Conservation (phyloP, 2,113 vertebrate genomes). For the Catharus fuscescens region DNA sequence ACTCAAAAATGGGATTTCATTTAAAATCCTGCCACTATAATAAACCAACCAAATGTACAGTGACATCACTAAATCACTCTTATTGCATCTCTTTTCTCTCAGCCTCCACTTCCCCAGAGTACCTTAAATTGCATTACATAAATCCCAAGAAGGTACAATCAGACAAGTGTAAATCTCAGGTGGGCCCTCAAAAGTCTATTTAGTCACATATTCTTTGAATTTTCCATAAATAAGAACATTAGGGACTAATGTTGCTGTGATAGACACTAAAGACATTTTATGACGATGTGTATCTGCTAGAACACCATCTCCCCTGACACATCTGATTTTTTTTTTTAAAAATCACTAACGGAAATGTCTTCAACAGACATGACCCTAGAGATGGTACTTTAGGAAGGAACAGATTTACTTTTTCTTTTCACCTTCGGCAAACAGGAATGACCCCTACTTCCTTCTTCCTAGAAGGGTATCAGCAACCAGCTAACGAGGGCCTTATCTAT, state of each 20-base stretch:
- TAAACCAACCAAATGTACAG: not conserved
- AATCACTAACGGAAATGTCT: not conserved
- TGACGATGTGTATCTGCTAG: not conserved
- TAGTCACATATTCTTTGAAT: not conserved
- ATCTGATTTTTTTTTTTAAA: not conserved
- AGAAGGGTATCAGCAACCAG: not conserved
- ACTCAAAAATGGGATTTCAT: slow-evolving; percentile 6
- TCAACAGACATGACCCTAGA: not conserved
- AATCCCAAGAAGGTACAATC: slow-evolving; percentile 5
- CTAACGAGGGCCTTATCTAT: not conserved
- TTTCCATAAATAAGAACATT: slow-evolving; percentile 18
- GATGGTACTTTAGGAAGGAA: not conserved
- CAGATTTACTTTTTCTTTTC: not conserved
- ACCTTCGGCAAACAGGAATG: not conserved
- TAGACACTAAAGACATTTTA: not conserved
- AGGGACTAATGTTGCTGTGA: not conserved
- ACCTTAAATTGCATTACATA: not conserved
- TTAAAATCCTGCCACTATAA: slow-evolving; percentile 15
- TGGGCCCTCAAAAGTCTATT: not conserved
- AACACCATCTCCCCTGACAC: not conserved
- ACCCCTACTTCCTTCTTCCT: not conserved
- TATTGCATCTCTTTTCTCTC: not conserved
- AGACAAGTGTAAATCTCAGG: not conserved
- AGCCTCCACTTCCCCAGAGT: not conserved
- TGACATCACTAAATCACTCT: slow-evolving; percentile 26